Percentiles rank a stretch among this genome's conserved stretches.
phyloP scores from a whole-genome alignment of 2,888 invertebrate genomes.

The Onthophagus sagittarius region DNA sequence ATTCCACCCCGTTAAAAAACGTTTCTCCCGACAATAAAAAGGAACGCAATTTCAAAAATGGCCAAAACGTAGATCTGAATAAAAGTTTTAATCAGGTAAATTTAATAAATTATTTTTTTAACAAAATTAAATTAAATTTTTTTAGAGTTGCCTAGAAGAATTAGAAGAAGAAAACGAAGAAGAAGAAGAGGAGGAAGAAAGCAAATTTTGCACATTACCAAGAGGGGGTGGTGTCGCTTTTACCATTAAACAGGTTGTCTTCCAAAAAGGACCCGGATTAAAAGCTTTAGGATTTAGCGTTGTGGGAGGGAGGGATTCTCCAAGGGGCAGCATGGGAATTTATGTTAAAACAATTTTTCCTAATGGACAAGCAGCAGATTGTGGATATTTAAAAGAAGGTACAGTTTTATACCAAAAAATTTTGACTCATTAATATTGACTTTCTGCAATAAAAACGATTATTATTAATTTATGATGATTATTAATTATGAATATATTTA shows the following conservation, averaged over 20 bases:
- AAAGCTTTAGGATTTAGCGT: slow-evolving; percentile 88
- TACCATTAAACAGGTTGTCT: slow-evolving; percentile 60
- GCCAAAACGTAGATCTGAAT: not conserved
- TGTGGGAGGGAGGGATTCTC: slow-evolving; percentile 82
- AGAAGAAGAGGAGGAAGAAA: slow-evolving; percentile 53
- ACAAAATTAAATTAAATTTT: too few species aligned
- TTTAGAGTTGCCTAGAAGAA: slow-evolving; percentile 36
- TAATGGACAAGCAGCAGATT: slow-evolving; percentile 78
- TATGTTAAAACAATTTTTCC: slow-evolving; percentile 82
- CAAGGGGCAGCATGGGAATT: slow-evolving; percentile 79
- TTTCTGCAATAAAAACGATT: too few species aligned
- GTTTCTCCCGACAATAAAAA: slow-evolving; percentile 8
- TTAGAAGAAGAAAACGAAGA: slow-evolving; percentile 48
- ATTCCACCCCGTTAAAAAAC: slow-evolving; percentile 6
- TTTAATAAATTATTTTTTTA: too few species aligned
- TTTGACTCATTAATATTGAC: too few species aligned
- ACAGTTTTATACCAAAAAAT: too few species aligned
- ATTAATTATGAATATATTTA: slow-evolving; percentile 40
- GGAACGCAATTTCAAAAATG: slow-evolving; percentile 9
- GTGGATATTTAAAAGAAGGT: slow-evolving; percentile 78
- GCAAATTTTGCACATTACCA: slow-evolving; percentile 71
- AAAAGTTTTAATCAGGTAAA: slow-evolving; percentile 13
- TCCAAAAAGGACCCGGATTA: slow-evolving; percentile 77
- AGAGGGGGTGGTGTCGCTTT: slow-evolving; percentile 54
- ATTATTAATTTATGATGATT: too few species aligned